These are phyloP conservation scores for Crocidura indochinensis DNA, from an alignment of 2,797 vertebrate species.

Conservation along the genomic window DNA sequence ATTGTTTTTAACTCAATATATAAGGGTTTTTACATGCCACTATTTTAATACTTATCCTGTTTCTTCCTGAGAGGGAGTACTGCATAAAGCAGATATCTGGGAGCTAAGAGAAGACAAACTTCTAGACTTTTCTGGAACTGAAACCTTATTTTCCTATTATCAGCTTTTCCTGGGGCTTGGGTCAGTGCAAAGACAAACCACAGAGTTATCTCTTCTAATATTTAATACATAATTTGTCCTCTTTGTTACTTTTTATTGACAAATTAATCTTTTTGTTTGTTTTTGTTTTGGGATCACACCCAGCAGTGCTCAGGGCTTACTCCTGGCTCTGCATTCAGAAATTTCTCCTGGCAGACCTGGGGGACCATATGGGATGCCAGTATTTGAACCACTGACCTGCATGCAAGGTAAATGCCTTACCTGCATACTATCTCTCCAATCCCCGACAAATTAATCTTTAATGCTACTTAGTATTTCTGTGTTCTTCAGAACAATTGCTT, in stretches of 20 bases:
- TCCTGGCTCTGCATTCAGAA: too few relatives aligned
- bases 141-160: not conserved
- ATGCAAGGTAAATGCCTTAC: too few relatives aligned
- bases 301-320: too few relatives aligned
- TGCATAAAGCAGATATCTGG: not conserved
- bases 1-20: conserved; percentile 13
- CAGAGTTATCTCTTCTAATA: conserved; percentile 22
- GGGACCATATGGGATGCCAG: too few relatives aligned
- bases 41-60: not conserved
- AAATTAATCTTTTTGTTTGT: not conserved
- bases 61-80: not conserved
- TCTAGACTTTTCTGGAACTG: too few relatives aligned
- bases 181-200: not conserved
- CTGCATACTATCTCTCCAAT: too few relatives aligned
- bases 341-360: too few relatives aligned
- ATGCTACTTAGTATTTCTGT: not conserved
- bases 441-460: not conserved
- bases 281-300: too few relatives aligned
- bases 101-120: too few relatives aligned
- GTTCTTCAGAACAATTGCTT: conserved; percentile 18
- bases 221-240: conserved; percentile 26
- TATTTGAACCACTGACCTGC: too few relatives aligned
- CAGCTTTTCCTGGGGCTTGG: not conserved
- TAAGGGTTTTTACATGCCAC: not conserved
- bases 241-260: conserved; percentile 46